Percentiles rank a stretch among this genome's conserved stretches.
phyloP scores from a whole-genome alignment of 2,797 vertebrate species.

The Gadopsis bispinosus region DNA sequence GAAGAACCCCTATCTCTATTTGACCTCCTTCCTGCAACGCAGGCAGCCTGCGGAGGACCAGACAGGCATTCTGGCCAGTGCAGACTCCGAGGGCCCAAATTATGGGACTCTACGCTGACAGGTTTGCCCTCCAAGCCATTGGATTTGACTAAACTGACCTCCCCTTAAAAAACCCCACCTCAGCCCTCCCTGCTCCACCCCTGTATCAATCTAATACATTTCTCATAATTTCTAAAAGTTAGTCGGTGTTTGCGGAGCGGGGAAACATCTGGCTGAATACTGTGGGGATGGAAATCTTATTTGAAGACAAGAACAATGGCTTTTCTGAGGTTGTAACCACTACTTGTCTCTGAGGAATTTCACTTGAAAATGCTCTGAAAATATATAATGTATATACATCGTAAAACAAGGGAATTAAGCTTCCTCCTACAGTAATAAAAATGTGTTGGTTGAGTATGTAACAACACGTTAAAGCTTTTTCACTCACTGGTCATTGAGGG shows the following conservation, averaged over 20 bases:
- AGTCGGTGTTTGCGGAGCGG: conserved; percentile 54
- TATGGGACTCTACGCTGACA: conserved; percentile 93
- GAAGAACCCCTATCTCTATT: conserved; percentile 92
- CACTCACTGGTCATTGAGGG: conserved; percentile 78
- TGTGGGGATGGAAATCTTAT: conserved; percentile 59
- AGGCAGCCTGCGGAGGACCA: conserved; percentile 93
- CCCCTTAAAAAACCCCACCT: conserved; percentile 49
- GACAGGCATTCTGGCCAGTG: conserved; percentile 94
- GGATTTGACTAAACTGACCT: conserved; percentile 68
- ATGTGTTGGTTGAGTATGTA: conserved; percentile 78
- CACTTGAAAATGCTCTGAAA: conserved; percentile 81
- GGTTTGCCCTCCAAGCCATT: conserved; percentile 76
- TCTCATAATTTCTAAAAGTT: conserved; percentile 69
- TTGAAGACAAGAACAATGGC: conserved; percentile 75
- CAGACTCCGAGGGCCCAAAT: conserved; percentile 90
- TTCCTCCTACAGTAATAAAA: conserved; percentile 81
- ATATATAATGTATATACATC: conserved; percentile 84
- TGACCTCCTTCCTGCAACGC: conserved; percentile 92
- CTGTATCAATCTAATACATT: conserved; percentile 67
- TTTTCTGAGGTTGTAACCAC: conserved; percentile 64
- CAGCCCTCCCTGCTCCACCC: conserved; percentile 48
- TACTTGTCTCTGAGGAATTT: conserved; percentile 72
- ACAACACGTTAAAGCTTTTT: conserved; percentile 77
- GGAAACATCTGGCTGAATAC: conserved; percentile 59
- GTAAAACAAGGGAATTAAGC: conserved; percentile 81